phyloP scores from a whole-genome alignment of 2,888 invertebrate genomes.

The Scaptomyza tumidula region DNA sequence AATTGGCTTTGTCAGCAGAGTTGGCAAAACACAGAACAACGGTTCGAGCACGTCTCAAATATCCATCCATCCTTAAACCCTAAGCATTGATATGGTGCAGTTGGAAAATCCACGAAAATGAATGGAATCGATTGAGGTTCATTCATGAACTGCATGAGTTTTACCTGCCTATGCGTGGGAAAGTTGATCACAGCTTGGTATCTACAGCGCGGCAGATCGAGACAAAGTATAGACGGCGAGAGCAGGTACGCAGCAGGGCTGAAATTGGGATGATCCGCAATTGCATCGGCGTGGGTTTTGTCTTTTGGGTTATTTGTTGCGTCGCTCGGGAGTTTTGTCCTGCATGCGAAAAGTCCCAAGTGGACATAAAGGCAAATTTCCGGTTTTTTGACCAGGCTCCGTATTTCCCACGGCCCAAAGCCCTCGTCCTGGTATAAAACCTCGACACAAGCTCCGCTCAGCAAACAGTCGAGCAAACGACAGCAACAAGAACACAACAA shows the following conservation, averaged over 20 bases:
- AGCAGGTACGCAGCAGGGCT: constrained; percentile 52
- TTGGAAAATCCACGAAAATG: constrained; percentile 46
- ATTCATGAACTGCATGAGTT: constrained; percentile 59
- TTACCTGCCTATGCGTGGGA: constrained; percentile 78
- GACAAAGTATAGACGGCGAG: background rate
- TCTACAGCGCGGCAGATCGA: constrained; percentile 5
- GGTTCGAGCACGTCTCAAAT: background rate
- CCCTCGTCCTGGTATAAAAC: constrained; percentile 54
- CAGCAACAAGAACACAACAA: constrained; percentile 22
- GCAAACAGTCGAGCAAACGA: constrained; percentile 56
- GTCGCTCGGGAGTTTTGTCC: constrained; percentile 57
- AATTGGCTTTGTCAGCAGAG: constrained; percentile 65
- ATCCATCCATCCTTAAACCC: background rate
- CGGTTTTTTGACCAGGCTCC: constrained; percentile 66
- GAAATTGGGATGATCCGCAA: constrained; percentile 75
- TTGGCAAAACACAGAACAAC: constrained; percentile 47
- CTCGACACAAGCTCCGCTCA: constrained; percentile 1
- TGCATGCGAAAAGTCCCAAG: constrained; percentile 57
- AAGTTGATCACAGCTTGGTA: constrained; percentile 49
- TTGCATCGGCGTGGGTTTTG: constrained; percentile 56
- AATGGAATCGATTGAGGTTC: constrained; percentile 64
- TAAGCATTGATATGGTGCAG: constrained; percentile 52
- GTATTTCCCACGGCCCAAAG: constrained; percentile 64
- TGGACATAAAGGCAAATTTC: constrained; percentile 71
- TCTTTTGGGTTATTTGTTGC: constrained; percentile 70